phyloP scores from a whole-genome alignment of 2,888 invertebrate species.

The Acrobasis suavella region DNA sequence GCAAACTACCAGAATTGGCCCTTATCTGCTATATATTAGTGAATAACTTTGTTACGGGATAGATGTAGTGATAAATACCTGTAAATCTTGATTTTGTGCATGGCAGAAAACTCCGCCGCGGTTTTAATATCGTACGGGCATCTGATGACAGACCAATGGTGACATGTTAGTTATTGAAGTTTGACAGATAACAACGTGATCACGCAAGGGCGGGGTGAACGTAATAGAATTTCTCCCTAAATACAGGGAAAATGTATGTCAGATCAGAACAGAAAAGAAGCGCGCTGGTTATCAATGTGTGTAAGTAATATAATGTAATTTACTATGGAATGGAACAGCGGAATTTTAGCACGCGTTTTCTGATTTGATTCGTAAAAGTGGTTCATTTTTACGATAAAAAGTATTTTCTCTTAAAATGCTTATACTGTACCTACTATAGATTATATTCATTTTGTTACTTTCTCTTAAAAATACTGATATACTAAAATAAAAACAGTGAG shows the following conservation, averaged over 20 bases:
- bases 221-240: neutral
- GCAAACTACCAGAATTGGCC: conserved; percentile 38
- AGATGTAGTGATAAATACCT: conserved; percentile 53
- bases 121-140: conserved; percentile 73
- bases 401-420: no score
- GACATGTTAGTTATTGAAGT: conserved; percentile 64
- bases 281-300: no score
- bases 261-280: no score
- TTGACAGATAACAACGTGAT: conserved; percentile 41
- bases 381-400: no score
- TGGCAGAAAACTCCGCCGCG: conserved; percentile 73
- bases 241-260: conserved; percentile 1
- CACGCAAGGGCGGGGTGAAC: conserved; percentile 24
- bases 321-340: no score
- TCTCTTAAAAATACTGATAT: no score
- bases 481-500: no score
- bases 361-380: no score
- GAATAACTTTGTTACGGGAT: conserved; percentile 4
- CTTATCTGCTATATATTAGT: neutral
- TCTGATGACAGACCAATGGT: conserved; percentile 68
- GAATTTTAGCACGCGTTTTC: no score
- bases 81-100: conserved; percentile 78
- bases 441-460: no score
- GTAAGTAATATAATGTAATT: no score
- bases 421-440: no score